Base-by-base conservation (phyloP, 1,140 invertebrate species). In the Macrobrachium nipponense region DNA sequence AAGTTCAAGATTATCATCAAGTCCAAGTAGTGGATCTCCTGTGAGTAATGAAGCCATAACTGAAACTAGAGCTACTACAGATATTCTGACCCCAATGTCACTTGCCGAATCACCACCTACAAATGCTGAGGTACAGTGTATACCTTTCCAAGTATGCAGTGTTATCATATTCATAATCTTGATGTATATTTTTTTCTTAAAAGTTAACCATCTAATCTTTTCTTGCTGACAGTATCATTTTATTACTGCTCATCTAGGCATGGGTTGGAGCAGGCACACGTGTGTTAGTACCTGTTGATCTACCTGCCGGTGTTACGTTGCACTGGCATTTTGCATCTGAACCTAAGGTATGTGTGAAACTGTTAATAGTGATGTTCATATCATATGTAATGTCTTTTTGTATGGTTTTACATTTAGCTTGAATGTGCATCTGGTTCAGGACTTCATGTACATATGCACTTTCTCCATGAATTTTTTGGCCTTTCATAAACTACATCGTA, bases 321-420 rank as follows among this genome's bases (percentile, higher is more conserved):
- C 75, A 85, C 15, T 85, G 82, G 82, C 44, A 72, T 44, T 85
- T 85, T 43, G n/a, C 76, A 36, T 85, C 82, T 60, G 82, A 85
- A 60, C 82, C 82, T n/a, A 85, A 85, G 60, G 82, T 85, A 70
- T 23, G 64, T 23, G 20, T 51, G 20, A 36, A 36, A 60, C 59
- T 59, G 18, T 15, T 11, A 17, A 36, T 36, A 36, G 11, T 20
- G 64, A 23, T 5, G 12, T 8, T 51, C 12, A 51, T 51, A 12
- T 51, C 51, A 51, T 51, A 12, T 0, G 0, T 51, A 51, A 51
- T 12, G 27, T 36, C 27, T 4, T 4, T 36, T 4, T 36, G 27
- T 36, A 2, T 36, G 27, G 27, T 36, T 36, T 36, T 36, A 36
- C 27, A 36, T 36, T 36, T 2, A 36, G 27, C 27, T 36, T 36